A percentile compares a stretch with the other conserved stretches of the same genome.
phyloP scores from a whole-genome alignment of 2,888 invertebrate genomes.

The Empis stercorea region DNA sequence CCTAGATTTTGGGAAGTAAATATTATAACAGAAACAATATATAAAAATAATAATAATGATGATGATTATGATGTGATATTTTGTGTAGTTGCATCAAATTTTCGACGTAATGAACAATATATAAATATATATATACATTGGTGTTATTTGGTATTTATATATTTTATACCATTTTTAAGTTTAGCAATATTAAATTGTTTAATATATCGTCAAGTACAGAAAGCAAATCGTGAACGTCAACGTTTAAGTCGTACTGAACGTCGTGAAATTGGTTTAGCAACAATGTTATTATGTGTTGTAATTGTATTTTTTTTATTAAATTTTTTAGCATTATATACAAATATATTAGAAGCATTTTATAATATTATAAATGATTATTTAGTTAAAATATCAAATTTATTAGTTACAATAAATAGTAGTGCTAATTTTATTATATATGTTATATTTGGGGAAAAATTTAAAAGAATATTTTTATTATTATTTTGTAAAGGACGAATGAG shows the following conservation, averaged over 20 bases:
- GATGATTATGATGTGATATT: constrained; percentile 51
- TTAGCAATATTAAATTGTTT: constrained; percentile 81
- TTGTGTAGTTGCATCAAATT: constrained; percentile 53
- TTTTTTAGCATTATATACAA: constrained; percentile 71
- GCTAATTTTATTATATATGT: constrained; percentile 97
- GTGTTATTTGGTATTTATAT: constrained; percentile 89
- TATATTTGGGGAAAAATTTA: constrained; percentile 94
- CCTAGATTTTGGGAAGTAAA: constrained; percentile 65
- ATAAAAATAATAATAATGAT: no score
- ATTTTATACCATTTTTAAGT: constrained; percentile 80
- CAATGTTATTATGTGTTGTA: constrained; percentile 90
- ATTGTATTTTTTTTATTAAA: constrained; percentile 91
- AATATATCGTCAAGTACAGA: constrained; percentile 80
- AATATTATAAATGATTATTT: constrained; percentile 51
- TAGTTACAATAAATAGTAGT: constrained; percentile 93
- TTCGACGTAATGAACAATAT: constrained; percentile 60
- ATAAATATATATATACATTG: constrained; percentile 83
- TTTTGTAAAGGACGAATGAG: constrained; percentile 56
- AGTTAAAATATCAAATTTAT: constrained; percentile 74
- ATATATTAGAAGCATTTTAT: constrained; percentile 72
- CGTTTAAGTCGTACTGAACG: constrained; percentile 79
- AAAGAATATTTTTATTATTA: constrained; percentile 67
- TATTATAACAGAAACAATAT: constrained; percentile 32
- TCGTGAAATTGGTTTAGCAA: constrained; percentile 85
- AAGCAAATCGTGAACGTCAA: constrained; percentile 81